Conservation (phyloP, 2,797 vertebrate genomes). For the Melanotaenia nigrans region DNA sequence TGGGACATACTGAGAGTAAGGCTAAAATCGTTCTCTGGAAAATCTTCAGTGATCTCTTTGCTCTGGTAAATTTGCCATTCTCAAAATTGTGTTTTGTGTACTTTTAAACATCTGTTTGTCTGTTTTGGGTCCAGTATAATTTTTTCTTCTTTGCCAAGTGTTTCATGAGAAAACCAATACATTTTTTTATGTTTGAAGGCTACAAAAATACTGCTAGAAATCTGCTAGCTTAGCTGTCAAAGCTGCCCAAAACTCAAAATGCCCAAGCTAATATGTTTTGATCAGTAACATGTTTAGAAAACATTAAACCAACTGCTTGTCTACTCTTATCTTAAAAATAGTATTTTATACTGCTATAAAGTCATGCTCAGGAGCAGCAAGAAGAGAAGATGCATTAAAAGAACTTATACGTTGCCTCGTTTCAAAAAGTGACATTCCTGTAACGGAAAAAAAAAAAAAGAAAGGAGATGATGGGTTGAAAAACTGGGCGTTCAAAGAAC, state of each 20-base stretch:
- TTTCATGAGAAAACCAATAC: neutral
- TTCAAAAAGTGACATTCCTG: too few species aligned
- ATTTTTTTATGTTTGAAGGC: neutral
- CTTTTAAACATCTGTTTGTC: neutral
- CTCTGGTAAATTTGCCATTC: constrained; percentile 18
- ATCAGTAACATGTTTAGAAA: neutral
- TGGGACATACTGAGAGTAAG: constrained; percentile 33
- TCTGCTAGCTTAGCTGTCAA: neutral
- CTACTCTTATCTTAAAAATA: neutral
- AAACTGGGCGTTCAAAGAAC: too few species aligned
- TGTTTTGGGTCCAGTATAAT: neutral
- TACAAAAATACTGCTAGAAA: neutral
- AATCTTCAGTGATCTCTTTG: neutral
- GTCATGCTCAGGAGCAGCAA: neutral
- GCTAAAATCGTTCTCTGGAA: constrained; percentile 19
- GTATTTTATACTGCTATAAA: neutral
- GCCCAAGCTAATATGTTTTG: neutral
- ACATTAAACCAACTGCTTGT: neutral
- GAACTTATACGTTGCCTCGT: too few species aligned
- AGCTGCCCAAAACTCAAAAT: neutral
- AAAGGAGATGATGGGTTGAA: too few species aligned
- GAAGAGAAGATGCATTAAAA: neutral
- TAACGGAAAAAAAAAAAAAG: too few species aligned
- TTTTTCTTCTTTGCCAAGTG: neutral
- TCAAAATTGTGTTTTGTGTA: neutral